Conservation (phyloP, 1,140 invertebrate species). For the Phortica variegata region DNA sequence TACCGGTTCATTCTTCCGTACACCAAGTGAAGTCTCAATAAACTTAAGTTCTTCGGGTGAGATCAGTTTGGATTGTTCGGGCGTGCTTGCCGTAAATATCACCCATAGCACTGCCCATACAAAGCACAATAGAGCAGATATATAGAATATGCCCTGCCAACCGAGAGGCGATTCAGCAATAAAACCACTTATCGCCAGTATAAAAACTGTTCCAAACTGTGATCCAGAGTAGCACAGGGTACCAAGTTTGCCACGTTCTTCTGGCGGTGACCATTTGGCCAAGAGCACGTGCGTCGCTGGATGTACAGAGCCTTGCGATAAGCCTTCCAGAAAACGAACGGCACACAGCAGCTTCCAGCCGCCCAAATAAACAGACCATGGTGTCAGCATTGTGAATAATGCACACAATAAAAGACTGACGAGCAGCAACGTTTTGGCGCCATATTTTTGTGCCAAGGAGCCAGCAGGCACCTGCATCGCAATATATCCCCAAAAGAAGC, state of each 20-base stretch:
- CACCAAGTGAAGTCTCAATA: slow-evolving; percentile 61
- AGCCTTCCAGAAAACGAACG: slow-evolving; percentile 71
- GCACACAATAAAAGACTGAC: slow-evolving; percentile 52
- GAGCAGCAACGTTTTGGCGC: slow-evolving; percentile 60
- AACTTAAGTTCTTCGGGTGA: slow-evolving; percentile 64
- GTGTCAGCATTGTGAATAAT: slow-evolving; percentile 57
- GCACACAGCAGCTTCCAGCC: slow-evolving; percentile 62
- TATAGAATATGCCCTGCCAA: slow-evolving; percentile 79
- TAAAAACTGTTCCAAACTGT: slow-evolving; percentile 74
- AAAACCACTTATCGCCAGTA: slow-evolving; percentile 64
- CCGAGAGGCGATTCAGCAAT: slow-evolving; percentile 66
- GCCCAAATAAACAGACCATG: slow-evolving; percentile 50
- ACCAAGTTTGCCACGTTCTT: slow-evolving; percentile 62
- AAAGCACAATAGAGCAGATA: slow-evolving; percentile 67
- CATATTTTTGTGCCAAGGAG: slow-evolving; percentile 56
- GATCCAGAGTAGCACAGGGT: slow-evolving; percentile 67
- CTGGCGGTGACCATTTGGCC: slow-evolving; percentile 72
- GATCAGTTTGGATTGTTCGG: slow-evolving; percentile 62
- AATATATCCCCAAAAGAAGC: slow-evolving; percentile 64
- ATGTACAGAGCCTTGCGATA: slow-evolving; percentile 79
- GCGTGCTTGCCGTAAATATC: slow-evolving; percentile 67
- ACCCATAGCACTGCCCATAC: slow-evolving; percentile 67
- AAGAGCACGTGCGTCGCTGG: slow-evolving; percentile 78
- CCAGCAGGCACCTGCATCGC: slow-evolving; percentile 47
- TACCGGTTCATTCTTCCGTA: slow-evolving; percentile 34